These are phyloP conservation scores for Timema podura DNA, from an alignment of 2,888 invertebrate genomes.

Conservation along the genomic window DNA sequence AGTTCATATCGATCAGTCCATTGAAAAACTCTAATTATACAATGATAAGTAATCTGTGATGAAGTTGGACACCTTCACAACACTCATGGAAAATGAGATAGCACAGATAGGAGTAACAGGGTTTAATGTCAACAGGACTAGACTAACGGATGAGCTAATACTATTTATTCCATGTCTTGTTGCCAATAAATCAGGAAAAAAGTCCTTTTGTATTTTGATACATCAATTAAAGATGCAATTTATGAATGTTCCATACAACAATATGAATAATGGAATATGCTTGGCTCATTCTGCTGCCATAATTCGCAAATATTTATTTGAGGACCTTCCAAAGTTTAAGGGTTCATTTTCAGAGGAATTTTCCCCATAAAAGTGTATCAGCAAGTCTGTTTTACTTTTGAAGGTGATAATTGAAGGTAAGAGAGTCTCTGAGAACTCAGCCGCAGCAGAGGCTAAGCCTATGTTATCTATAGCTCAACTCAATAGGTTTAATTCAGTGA, in stretches of 20 bases:
- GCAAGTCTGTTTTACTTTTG: conserved; percentile 5
- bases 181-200: conserved; percentile 10
- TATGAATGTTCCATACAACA: conserved; percentile 1
- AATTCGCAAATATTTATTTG: conserved; percentile 5
- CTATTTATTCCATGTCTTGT: neutral
- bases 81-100: neutral
- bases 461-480: conserved; percentile 7
- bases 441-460: neutral
- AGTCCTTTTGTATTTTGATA: no score
- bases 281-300: neutral
- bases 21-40: neutral
- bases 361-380: conserved; percentile 10
- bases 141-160: conserved; percentile 7
- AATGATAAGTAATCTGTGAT: neutral
- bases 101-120: conserved; percentile 2
- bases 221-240: no score
- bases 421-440: conserved; percentile 5
- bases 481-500: neutral
- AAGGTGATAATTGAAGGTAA: conserved; percentile 2
- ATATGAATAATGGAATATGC: conserved; percentile 11
- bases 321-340: conserved; percentile 9
- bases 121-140: conserved; percentile 13
- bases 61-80: conserved; percentile 14
- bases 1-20: neutral
- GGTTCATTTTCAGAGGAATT: conserved; percentile 4